Evolutionary conservation across 2,888 invertebrate genomes (phyloP), one percentile per base, ranked within the genome.

Genomic region (Apotomis turbidana): DNA sequence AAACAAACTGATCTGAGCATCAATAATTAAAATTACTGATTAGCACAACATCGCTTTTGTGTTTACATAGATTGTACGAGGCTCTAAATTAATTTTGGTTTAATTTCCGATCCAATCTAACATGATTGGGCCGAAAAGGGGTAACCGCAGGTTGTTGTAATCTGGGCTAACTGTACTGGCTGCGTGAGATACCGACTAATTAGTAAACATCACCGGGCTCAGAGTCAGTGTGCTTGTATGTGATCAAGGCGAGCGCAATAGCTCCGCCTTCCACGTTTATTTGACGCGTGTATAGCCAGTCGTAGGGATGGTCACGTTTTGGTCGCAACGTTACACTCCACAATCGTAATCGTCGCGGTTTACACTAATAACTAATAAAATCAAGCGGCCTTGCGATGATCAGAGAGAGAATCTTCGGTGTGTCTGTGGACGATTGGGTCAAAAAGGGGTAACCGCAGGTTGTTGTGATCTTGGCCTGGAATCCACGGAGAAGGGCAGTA

Each of bases 141-240:
- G 67, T 49, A 68, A 68, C 67, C 67, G 36, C 71, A 57, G 51
- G 52, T 38, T 54, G 52, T 10, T 66, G 51, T 68, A 71, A 71
- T 71, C 67, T 57, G 12, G 27, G 58, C 59, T 46, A 27, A 27
- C 57, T 71, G 67, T 71, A 59, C 59, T 51, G 8, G 60, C 49
- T 52, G 57, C 61, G 68, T 44, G 71, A 71, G 66, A 61, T 71
- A 67, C 61, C 15, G 13, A 8, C 61, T 67, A 71, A 71, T 71
- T 71, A 67, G 67, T 68, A 71, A 71, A 71, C 67, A 68, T 67
- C 61, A 61, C 57, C 2, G 27, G 27, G 27, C 27, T 27, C 27
- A 27, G 27, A 27, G 27, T 27, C 27, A 27, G 27, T 27, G 27
- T 27, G 27, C 27, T 27, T 27, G 27, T 2, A 27, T 27, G 27